Evolutionary conservation across 2,797 vertebrate species (phyloP), one percentile per base, ranked within the genome.

Genomic region (Hoplostethus atlanticus): DNA sequence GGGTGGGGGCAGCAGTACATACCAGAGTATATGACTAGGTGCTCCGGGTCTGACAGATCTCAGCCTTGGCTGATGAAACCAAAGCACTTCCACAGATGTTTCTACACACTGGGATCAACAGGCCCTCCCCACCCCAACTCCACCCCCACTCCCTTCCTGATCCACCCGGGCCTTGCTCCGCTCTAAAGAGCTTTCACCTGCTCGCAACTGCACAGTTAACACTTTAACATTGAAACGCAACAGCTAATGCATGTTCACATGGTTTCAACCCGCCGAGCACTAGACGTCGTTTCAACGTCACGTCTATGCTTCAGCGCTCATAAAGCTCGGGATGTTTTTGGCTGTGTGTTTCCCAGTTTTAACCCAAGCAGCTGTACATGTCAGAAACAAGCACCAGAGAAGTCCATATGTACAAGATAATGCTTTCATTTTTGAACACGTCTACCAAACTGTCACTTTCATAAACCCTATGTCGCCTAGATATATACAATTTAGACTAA

Each of bases 1-100:
- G 92, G 92, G 88, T 83, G 90, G 91, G 87, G 82, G 86, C 80
- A 90, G 73, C 86, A 83, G 82, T 66, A 86, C 93, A 94, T 94
- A 94, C 92, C 94, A 95, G 86, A 94, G 93, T 81, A 77, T 94
- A 94, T 94, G 94, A 95, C 93, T 93, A 93, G 90, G 92, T 91
- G 91, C 92, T 92, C 85, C 92, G 90, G 86, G 85, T 93, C 92
- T 91, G 93, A 94, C 93, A 93, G 90, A 93, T 92, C 92, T 93
- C 89, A 92, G 91, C 88, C 87, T 88, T 85, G 90, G 91, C 89
- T 90, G 87, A 90, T 86, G 90, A 92, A 93, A 90, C 89, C 87
- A 93, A 93, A 94, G 91, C 91, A 88, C 81, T 94, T 92, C 84
- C 90, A 93, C 92, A 94, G 91, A 91, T 91, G 86, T 93, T 93